Evolutionary conservation across 2,797 vertebrate genomes (phyloP).

Genomic region (Sardinella longiceps): DNA sequence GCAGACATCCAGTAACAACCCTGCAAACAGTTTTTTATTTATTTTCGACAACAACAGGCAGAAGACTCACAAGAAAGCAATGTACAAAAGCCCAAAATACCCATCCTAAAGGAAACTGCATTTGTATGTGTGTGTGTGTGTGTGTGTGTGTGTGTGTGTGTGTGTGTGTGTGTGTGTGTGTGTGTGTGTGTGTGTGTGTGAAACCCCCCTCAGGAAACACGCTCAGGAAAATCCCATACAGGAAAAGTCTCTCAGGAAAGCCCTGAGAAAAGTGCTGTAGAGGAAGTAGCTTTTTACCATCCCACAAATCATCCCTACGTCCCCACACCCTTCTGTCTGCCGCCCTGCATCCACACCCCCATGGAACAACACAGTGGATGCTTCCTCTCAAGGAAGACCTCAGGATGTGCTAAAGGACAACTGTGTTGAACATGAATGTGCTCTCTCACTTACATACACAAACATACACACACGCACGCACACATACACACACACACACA

Average conservation of each 20-base stretch:
- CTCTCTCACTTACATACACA: neutral
- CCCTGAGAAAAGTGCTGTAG: conserved; percentile 70
- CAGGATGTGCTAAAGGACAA: neutral
- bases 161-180: too few species aligned
- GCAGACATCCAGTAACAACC: neutral
- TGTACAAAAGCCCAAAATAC: neutral
- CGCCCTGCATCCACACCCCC: neutral
- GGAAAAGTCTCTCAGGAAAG: conserved; percentile 66
- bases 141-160: too few species aligned
- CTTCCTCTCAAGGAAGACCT: neutral
- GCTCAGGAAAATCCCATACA: conserved; percentile 40
- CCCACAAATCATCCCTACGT: conserved; percentile 63
- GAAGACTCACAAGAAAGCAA: neutral
- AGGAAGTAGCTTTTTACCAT: conserved; percentile 58
- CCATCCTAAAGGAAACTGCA: neutral
- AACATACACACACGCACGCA: neutral
- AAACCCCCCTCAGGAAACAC: neutral
- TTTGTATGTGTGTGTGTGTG: too few species aligned
- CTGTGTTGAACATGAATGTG: neutral
- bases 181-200: too few species aligned
- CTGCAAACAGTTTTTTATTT: neutral
- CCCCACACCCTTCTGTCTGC: conserved; percentile 42
- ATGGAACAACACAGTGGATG: neutral
- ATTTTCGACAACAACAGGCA: neutral
- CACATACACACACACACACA: too few species aligned